Conservation (phyloP, 2,888 invertebrate species). For the Hanleya hanleyi region DNA sequence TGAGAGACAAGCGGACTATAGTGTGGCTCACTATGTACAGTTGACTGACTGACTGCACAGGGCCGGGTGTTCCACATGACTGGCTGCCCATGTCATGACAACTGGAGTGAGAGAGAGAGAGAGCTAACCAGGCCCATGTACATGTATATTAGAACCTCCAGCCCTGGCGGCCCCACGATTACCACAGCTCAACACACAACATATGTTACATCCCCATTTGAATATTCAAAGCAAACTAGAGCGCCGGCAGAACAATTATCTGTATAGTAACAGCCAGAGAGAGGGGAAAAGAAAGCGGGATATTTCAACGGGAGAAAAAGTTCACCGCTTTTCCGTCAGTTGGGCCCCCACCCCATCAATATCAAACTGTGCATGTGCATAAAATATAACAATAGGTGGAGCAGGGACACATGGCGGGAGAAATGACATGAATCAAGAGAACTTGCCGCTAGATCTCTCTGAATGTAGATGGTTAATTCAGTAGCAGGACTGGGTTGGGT, state of each 20-base stretch:
- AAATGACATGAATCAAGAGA: too few relatives aligned
- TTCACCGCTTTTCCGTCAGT: background rate
- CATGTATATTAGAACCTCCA: background rate
- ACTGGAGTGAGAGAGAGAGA: too few relatives aligned
- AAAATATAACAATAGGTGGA: background rate
- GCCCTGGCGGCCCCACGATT: background rate
- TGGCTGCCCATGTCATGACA: constrained; percentile 2
- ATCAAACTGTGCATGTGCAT: background rate
- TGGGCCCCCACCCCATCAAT: background rate
- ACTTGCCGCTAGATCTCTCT: too few relatives aligned
- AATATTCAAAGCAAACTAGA: background rate
- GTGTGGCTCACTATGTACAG: constrained; percentile 1
- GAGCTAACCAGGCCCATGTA: too few relatives aligned
- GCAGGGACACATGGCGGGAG: too few relatives aligned
- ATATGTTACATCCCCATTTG: constrained; percentile 10
- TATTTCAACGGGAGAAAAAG: constrained; percentile 2
- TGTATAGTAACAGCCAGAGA: too few relatives aligned
- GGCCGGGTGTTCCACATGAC: constrained; percentile 2
- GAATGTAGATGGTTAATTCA: too few relatives aligned
- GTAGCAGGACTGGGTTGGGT: too few relatives aligned
- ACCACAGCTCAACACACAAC: background rate
- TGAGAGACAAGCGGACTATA: background rate
- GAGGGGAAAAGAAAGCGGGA: too few relatives aligned
- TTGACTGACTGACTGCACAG: constrained; percentile 5
- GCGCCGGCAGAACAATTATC: background rate